Evolutionary conservation across 1,140 invertebrate species (phyloP).

Genomic region (Battus philenor): DNA sequence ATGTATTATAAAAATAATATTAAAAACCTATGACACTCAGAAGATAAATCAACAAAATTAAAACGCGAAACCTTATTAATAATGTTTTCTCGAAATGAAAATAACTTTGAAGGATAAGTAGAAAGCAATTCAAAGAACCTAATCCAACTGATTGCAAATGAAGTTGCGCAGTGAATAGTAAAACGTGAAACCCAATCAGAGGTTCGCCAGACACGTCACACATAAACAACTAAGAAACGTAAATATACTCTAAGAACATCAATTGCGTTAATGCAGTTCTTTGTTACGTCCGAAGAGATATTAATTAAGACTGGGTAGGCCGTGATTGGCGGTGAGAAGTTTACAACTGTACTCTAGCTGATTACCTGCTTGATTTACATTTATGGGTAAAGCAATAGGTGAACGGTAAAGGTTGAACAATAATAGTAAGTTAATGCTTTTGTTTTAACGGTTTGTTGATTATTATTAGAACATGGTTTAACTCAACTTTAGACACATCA

Average conservation of each 20-base stretch:
- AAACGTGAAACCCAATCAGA: slow-evolving; percentile 6
- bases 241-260: slow-evolving; percentile 1
- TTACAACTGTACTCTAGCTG: slow-evolving; percentile 6
- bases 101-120: no score
- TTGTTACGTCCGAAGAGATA: slow-evolving; percentile 11
- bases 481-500: no score
- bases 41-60: no score
- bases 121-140: no score
- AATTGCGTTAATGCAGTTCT: slow-evolving; percentile 9
- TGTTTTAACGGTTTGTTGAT: no score
- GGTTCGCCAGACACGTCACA: neutral
- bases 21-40: no score
- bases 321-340: neutral
- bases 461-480: no score
- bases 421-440: no score
- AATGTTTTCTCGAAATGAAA: no score
- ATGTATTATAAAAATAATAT: no score
- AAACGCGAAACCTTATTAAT: no score
- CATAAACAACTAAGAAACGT: slow-evolving; percentile 9
- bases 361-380: slow-evolving; percentile 7
- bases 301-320: slow-evolving; percentile 3
- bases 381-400: neutral
- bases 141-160: slow-evolving; percentile 7
- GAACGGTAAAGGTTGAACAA: neutral
- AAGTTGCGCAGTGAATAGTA: slow-evolving; percentile 4